phyloP scores from a whole-genome alignment of 2,888 invertebrate species.

The Agapetus fuscipes region DNA sequence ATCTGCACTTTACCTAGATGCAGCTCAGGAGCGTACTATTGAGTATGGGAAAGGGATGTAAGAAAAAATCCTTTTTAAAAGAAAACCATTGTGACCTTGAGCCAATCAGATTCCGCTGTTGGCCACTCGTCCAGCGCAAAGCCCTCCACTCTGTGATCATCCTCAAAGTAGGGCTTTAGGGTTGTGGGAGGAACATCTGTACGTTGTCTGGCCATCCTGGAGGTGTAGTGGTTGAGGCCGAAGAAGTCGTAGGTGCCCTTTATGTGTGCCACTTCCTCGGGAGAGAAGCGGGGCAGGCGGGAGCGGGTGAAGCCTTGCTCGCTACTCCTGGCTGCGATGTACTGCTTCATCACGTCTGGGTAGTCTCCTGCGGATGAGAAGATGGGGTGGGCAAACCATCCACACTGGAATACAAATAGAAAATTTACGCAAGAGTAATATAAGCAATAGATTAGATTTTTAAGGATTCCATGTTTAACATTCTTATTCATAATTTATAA shows the following conservation, averaged over 20 bases:
- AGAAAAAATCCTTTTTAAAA: no score
- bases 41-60: no score
- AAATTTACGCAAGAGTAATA: no score
- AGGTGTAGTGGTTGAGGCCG: conserved; percentile 59
- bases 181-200: background rate
- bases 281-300: conserved; percentile 47
- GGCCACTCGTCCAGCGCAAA: background rate
- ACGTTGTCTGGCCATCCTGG: conserved; percentile 21
- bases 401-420: conserved; percentile 24
- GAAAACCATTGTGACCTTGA: no score
- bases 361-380: conserved; percentile 50
- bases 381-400: conserved; percentile 51
- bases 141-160: background rate
- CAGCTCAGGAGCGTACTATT: no score
- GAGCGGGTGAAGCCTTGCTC: conserved; percentile 46
- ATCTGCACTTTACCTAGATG: no score
- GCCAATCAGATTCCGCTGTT: background rate
- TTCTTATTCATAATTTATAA: no score
- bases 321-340: conserved; percentile 44
- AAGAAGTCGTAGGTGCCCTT: conserved; percentile 54
- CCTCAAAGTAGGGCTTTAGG: background rate
- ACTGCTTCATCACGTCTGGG: conserved; percentile 47
- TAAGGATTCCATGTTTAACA: no score
- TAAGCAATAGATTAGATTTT: no score
- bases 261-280: conserved; percentile 50